Percentiles rank a stretch among this genome's conserved stretches.
phyloP scores from a whole-genome alignment of 2,888 invertebrate species.

The Phrixothrix hirtus region DNA sequence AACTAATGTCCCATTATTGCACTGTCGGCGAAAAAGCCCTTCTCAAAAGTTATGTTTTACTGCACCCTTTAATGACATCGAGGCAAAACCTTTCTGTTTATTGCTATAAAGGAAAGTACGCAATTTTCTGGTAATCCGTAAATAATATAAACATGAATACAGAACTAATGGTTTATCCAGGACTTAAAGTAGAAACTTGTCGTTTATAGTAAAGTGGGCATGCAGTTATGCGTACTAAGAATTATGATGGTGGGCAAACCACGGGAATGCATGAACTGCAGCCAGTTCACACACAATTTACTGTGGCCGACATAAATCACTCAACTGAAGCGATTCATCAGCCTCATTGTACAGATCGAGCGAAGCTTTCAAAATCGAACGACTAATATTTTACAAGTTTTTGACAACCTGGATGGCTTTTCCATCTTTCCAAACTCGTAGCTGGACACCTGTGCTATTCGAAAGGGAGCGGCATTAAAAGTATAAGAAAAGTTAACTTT shows the following conservation, averaged over 20 bases:
- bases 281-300: conserved; percentile 56
- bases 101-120: no score
- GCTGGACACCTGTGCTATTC: conserved; percentile 51
- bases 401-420: conserved; percentile 69
- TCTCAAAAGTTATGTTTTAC: conserved; percentile 38
- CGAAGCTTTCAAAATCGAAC: conserved; percentile 55
- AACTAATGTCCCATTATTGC: conserved; percentile 59
- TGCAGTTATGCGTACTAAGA: conserved; percentile 43
- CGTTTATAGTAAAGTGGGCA: no score
- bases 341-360: conserved; percentile 53
- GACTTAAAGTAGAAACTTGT: no score
- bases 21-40: conserved; percentile 51
- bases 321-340: conserved; percentile 57
- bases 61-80: conserved; percentile 29
- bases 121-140: no score
- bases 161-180: no score
- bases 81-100: conserved; percentile 13
- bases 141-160: no score
- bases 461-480: conserved; percentile 6
- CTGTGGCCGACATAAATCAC: conserved; percentile 58
- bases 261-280: conserved; percentile 46
- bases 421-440: conserved; percentile 54
- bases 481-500: conserved; percentile 1
- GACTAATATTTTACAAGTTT: conserved; percentile 71
- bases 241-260: conserved; percentile 47